Base-by-base conservation (phyloP, 1,140 invertebrate genomes). In the Ylistrum balloti region DNA sequence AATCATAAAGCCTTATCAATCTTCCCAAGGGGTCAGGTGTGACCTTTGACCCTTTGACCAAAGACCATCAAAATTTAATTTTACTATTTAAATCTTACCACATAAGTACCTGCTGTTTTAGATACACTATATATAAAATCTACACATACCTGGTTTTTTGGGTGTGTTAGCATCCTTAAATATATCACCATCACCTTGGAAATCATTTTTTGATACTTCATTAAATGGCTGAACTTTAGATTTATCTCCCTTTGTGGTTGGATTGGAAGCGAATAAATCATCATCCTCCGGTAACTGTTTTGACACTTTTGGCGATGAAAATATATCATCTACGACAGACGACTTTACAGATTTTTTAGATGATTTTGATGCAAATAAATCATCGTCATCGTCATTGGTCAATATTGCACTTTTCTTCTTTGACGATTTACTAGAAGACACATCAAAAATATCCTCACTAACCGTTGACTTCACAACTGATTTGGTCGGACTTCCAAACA, bases 171-270 rank as follows among this genome's bases (percentile, higher is more conserved):
- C 56, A 56, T 20, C 45, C 45, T 35, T 88, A 92, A 94, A 94
- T 48, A 94, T 88, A 87, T 94, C 92, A 10, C 91, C 91, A 35
- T 94, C 94, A 10, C 74, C 86, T 11, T 20, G 48, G 20, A 86
- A 22, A 85, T 32, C 22, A n/a, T 56, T 32, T 90, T 88, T 86
- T 10, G 45, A 28, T n/a, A 35, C 88, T 0, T 17, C n/a, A 74
- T 28, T 74, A 74, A n/a, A 28, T n/a, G 45, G 15, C 22, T 35
- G 88, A 1, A 5, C n/a, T 9, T 74, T 74, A 74, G 56, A 74
- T 1, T n/a, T 22, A 45, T 38, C 35, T 7, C 13, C 13, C 35
- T 38, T 38, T 38, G 86, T 48, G 17, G 87, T 33, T 33, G 90
- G 86, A 32, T 86, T 89, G 28, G 91, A 87, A 3, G 91, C 86